phyloP scores from a whole-genome alignment of 2,888 invertebrate genomes.

The Ommatoiulus sabulosus region DNA sequence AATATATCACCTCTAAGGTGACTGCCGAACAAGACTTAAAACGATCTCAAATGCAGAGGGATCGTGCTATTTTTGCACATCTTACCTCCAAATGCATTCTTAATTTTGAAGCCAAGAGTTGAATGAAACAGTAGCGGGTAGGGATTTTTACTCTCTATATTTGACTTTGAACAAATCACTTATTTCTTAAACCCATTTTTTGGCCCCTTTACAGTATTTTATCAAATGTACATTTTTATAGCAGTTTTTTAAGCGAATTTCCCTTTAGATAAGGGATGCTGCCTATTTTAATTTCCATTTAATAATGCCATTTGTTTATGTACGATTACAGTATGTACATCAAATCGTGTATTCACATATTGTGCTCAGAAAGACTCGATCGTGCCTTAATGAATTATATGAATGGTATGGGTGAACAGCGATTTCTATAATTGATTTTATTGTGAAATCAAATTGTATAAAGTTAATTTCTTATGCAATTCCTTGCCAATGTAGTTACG shows the following conservation, averaged over 20 bases:
- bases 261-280: not conserved
- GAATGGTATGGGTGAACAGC: not conserved
- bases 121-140: not conserved
- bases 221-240: slow-evolving; percentile 27
- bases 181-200: slow-evolving; percentile 26
- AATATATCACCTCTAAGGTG: not conserved
- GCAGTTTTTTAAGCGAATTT: not conserved
- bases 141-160: slow-evolving; percentile 4
- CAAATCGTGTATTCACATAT: slow-evolving; percentile 26
- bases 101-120: not conserved
- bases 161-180: not conserved
- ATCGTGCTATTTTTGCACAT: not conserved
- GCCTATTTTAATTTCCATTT: not conserved
- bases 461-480: slow-evolving; percentile 23
- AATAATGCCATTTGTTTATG: not conserved
- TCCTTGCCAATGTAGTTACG: slow-evolving; percentile 27
- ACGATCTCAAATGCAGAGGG: slow-evolving; percentile 7
- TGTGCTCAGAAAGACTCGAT: not conserved
- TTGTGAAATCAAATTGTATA: slow-evolving; percentile 2
- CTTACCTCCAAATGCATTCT: not conserved
- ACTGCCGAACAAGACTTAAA: not conserved
- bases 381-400: not conserved
- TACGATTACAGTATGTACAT: not conserved
- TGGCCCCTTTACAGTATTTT: slow-evolving; percentile 34
- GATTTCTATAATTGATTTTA: slow-evolving; percentile 1